Conservation (phyloP, 1,140 invertebrate species). For the Drosophila mojavensis region DNA sequence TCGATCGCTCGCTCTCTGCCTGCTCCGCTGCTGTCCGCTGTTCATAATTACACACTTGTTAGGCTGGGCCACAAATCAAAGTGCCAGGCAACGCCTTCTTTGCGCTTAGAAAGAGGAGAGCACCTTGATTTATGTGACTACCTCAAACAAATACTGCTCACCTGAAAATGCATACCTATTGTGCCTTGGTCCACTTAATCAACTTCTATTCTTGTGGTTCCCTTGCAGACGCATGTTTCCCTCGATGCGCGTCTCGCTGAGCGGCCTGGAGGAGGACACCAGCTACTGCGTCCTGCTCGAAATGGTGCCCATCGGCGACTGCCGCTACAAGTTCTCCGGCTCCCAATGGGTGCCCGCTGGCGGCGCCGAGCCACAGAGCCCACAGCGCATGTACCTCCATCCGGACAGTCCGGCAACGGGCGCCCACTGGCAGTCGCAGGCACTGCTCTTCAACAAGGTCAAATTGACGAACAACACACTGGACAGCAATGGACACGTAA, state of each 20-base stretch:
- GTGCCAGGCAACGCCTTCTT: conserved; percentile 56
- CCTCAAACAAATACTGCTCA: neutral
- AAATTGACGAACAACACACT: conserved; percentile 96
- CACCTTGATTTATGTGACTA: conserved; percentile 56
- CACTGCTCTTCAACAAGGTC: conserved; percentile 92
- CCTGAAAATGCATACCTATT: neutral
- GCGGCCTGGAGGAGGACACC: conserved; percentile 90
- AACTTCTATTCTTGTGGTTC: conserved; percentile 56
- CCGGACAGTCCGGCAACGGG: conserved; percentile 94
- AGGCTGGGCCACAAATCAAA: conserved; percentile 76
- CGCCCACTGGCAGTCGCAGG: conserved; percentile 93
- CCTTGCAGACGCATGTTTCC: conserved; percentile 94
- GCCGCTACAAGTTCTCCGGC: conserved; percentile 89
- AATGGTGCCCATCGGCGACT: conserved; percentile 88
- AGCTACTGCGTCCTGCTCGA: conserved; percentile 93
- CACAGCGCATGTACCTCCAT: conserved; percentile 91
- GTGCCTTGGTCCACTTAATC: conserved; percentile 55
- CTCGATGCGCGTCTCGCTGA: conserved; percentile 88
- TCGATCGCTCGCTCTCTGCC: neutral
- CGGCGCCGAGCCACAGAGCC: conserved; percentile 92
- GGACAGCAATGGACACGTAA: conserved; percentile 92
- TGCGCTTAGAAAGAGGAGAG: conserved; percentile 28
- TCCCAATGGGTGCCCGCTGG: conserved; percentile 92
- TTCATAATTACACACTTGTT: conserved; percentile 82
- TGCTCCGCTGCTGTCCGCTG: conserved; percentile 20